Base-by-base conservation (phyloP, 2,888 invertebrate species). In the Acronicta aceris region DNA sequence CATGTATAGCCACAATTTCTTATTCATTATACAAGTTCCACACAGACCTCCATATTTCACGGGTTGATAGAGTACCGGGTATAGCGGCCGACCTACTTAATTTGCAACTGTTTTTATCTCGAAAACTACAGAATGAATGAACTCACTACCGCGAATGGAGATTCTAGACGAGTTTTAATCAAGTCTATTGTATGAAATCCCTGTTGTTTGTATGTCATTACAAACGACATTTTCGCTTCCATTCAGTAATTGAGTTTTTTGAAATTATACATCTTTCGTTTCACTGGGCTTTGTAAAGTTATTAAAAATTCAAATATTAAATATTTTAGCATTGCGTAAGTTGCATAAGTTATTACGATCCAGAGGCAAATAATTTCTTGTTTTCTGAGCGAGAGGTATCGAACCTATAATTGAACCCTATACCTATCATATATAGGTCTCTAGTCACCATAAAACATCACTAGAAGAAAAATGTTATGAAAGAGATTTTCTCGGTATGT, bases 161-260 rank as follows among this genome's bases (percentile, higher is more conserved):
- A 60, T 55, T 52, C 42, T 48, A 25, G 49, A 47, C 27, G 25
- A 54, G 59, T 57, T 59, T 72, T 74, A 74, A 69, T 74, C 49
- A 72, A 61, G 54, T 43, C 55, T 65, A 61, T 74, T 69, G 55
- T 61, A 10, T 56, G 4, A 54, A 54, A 55, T 58, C 16, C 25
- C 17, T 21, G 13, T n/a, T 43, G 55, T 58, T 62, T 56, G 27
- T 43, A 25, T 45, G n/a, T 41, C 38, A 59, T 59, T 59, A 57
- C 41, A 13, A 56, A 16, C 51, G 17, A 56, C 41, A 16, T 41
- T 42, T 25, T 16, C 8, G n/a, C 10, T 48, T 54, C 25, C 25
- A 45, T 40, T 41, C 13, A 15, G 40, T 50, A 58, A 59, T 59
- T 50, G 36, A 47, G 43, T 56, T 56, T 42, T 15, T 36, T 12